Evolutionary conservation across 2,797 vertebrate genomes (phyloP).

Genomic region (Urophycis tenuis): DNA sequence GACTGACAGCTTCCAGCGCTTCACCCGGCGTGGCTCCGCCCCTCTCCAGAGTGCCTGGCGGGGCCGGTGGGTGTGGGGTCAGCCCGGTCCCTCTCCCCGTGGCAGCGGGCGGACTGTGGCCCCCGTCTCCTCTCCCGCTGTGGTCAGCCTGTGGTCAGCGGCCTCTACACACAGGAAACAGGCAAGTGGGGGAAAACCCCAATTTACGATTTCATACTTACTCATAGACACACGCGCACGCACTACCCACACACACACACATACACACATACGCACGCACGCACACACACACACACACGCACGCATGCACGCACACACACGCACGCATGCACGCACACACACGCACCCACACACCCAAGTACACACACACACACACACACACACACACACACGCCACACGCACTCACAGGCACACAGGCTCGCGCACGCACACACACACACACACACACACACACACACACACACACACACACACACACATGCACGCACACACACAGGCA

Average conservation of each 20-base stretch:
- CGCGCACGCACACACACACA: background rate
- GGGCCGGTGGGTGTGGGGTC: slow-evolving; percentile 20
- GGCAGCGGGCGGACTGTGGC: background rate
- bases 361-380: slow-evolving; percentile 20
- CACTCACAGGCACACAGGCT: too few relatives aligned
- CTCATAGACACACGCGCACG: slow-evolving; percentile 22
- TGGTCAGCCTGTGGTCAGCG: slow-evolving; percentile 48
- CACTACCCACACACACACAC: slow-evolving; percentile 16
- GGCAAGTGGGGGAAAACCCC: slow-evolving; percentile 27
- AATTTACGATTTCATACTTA: slow-evolving; percentile 40
- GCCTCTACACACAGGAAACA: slow-evolving; percentile 42
- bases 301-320: slow-evolving; percentile 14
- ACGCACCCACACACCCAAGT: too few relatives aligned
- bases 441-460: background rate
- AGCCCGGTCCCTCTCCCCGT: background rate
- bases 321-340: background rate
- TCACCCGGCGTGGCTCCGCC: background rate
- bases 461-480: too few relatives aligned
- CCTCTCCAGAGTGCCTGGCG: background rate
- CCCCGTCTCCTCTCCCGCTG: slow-evolving; percentile 29
- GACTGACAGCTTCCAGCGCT: too few relatives aligned
- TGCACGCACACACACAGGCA: too few relatives aligned
- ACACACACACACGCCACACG: background rate
- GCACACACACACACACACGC: slow-evolving; percentile 23
- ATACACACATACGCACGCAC: slow-evolving; percentile 6